Evolutionary conservation across 1,140 invertebrate genomes (phyloP), one percentile per base, ranked within the genome.

Genomic region (Panulirus ornatus): DNA sequence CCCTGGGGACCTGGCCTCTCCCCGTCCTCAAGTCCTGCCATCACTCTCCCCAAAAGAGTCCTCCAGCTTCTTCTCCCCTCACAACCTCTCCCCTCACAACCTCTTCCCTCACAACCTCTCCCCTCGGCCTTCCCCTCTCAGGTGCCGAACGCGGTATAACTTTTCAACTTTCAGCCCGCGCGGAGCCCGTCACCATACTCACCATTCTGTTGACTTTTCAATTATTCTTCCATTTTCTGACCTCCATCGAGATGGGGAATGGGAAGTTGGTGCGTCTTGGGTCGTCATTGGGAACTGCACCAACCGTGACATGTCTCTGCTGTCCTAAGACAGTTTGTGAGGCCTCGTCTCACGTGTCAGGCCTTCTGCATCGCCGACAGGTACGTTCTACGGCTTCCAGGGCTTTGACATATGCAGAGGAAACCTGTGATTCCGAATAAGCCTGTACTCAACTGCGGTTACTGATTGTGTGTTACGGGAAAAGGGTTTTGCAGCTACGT

Each of bases 121-220:
- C 54, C 3, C 19, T 58, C 54, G 14, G 2, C 54, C 22, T 19
- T 58, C 11, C 54, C 2, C 19, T 14, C 54, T 58, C 58, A 63
- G n/a, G 58, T 63, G 58, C n/a, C 30, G 2, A 27, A 58, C 11
- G n/a, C n/a, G 5, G 58, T 2, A 27, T 11, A 63, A 27, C n/a
- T 63, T 11, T 63, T 27, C 58, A 63, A 19, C 30, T 5, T 63
- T 63, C n/a, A 6, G 58, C 3, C 22, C 11, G n/a, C 22, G n/a
- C 58, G n/a, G n/a, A 27, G 6, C 19, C 30, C 16, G n/a, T 63
- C n/a, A 63, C 58, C n/a, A 63, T 63, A 63, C 6, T 27, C 51
- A 14, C 58, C 58, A 63, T 63, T 63, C 58, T 63, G 58, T 63
- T 63, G 58, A 63, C 58, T 63, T 63, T 63, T 63, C 58, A 63